A percentile compares a stretch with the other conserved stretches of the same genome.
Conservation (phyloP, 2,113 vertebrate species). For the Mormyrus iriodes region DNA sequence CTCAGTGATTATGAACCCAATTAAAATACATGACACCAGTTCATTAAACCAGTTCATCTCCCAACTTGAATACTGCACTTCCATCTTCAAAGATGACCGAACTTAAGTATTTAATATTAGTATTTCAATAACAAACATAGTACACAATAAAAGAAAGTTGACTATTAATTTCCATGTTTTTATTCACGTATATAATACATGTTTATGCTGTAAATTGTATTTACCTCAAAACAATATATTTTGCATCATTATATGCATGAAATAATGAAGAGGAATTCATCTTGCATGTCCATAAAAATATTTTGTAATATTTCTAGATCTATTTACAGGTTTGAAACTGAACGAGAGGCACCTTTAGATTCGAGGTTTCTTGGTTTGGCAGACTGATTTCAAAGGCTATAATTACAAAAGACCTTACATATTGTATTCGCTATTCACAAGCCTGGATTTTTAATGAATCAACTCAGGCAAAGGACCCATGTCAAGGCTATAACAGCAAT, state of each 20-base stretch:
- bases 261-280: constrained; percentile 45
- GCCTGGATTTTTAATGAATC: background rate
- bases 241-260: constrained; percentile 8
- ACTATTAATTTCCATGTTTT: background rate
- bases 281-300: constrained; percentile 58
- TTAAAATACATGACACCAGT: background rate
- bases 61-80: background rate
- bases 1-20: background rate
- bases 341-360: background rate
- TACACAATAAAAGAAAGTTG: background rate
- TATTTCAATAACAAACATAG: background rate
- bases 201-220: background rate
- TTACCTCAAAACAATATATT: background rate
- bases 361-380: background rate
- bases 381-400: background rate
- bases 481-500: background rate
- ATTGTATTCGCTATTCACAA: background rate
- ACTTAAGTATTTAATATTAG: too few species aligned
- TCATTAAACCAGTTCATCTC: background rate
- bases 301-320: constrained; percentile 33
- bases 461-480: background rate
- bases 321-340: constrained; percentile 53
- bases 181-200: background rate
- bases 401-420: background rate
- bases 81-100: background rate